Conservation (phyloP, 2,888 invertebrate genomes). For the Ennomos fuscantarius region DNA sequence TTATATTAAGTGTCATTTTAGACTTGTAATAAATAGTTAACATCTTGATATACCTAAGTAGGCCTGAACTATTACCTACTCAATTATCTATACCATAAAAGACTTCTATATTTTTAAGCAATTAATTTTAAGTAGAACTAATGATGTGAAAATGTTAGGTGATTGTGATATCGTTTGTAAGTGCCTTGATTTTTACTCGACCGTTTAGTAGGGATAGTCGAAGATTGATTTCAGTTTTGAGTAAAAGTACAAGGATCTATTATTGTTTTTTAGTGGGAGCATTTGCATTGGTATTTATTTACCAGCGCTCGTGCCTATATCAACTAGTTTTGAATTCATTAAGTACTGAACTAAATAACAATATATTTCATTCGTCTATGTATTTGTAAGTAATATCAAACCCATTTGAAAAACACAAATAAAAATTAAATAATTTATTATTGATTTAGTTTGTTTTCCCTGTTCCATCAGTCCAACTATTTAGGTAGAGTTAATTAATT, state of each 20-base stretch:
- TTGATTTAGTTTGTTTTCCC: no score
- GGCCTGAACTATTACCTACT: background rate
- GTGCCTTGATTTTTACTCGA: constrained; percentile 63
- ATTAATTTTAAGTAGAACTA: constrained; percentile 18
- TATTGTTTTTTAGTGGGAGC: background rate
- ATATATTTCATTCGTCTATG: no score
- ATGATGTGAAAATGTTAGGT: constrained; percentile 21
- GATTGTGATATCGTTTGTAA: constrained; percentile 42
- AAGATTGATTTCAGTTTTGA: constrained; percentile 40
- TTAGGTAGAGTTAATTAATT: no score
- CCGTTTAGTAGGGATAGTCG: background rate
- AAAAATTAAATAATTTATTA: no score
- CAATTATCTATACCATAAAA: constrained; percentile 13
- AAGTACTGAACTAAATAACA: constrained; percentile 2
- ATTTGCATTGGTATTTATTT: no score
- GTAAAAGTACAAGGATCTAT: constrained; percentile 49
- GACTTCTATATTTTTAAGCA: constrained; percentile 33
- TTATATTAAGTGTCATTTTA: background rate
- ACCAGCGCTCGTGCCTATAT: background rate
- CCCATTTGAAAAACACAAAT: no score
- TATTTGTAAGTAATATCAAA: no score
- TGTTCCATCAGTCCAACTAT: no score
- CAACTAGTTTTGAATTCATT: constrained; percentile 1
- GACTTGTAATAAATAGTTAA: constrained; percentile 1
- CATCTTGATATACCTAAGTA: constrained; percentile 7